phyloP scores from a whole-genome alignment of 2,113 vertebrate species.

The Columba livia region DNA sequence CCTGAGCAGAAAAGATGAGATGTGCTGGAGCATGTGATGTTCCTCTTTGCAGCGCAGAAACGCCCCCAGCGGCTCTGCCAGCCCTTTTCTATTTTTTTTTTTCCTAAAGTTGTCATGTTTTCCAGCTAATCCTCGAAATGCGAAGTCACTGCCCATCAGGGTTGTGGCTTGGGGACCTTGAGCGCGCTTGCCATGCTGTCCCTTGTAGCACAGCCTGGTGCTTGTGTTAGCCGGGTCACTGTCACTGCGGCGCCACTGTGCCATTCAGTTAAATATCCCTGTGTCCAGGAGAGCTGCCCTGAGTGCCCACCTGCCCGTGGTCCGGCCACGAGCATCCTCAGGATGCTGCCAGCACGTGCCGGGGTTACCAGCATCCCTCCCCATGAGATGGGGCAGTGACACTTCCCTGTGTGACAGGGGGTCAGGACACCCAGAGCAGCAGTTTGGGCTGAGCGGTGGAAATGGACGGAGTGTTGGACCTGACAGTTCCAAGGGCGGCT shows the following conservation, averaged over 20 bases:
- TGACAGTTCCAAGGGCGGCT: rapidly evolving
- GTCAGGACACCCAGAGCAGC: rapidly evolving
- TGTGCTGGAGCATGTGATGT: constrained; percentile 18
- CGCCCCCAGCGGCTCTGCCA: background rate
- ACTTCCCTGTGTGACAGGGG: rapidly evolving
- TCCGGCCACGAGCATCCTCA: rapidly evolving
- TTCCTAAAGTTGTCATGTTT: background rate
- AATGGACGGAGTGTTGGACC: background rate
- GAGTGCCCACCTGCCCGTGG: rapidly evolving
- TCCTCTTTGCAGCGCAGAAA: background rate
- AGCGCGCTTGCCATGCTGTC: rapidly evolving
- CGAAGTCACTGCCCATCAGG: background rate
- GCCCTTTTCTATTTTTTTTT: background rate
- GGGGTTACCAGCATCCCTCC: background rate
- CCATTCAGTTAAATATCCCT: rapidly evolving
- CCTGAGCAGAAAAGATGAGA: constrained; percentile 56
- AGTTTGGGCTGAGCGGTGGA: background rate
- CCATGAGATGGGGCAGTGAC: rapidly evolving
- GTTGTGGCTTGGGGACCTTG: background rate
- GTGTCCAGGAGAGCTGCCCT: rapidly evolving
- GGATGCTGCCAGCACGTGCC: rapidly evolving
- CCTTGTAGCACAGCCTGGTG: background rate
- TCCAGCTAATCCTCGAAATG: background rate
- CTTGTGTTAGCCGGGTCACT: background rate
- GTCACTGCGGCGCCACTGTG: rapidly evolving